Base-by-base conservation (phyloP, 2,888 invertebrate species). In the Noctua fimbriata region DNA sequence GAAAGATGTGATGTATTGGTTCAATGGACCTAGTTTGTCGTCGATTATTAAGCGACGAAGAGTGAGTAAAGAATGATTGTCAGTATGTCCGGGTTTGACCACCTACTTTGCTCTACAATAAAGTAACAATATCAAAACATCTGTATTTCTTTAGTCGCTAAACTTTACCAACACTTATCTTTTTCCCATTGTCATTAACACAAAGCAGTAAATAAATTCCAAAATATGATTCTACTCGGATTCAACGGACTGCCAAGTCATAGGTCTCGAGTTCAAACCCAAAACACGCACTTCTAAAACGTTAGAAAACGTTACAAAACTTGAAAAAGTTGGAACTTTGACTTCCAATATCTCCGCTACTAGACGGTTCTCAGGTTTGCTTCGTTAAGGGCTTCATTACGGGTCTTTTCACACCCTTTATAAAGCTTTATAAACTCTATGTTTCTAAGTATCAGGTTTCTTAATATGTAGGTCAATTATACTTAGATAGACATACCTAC, bases 21-120 rank as follows among this genome's bases (percentile, higher is more conserved):
- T 89, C 75, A 82, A 82, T 82, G 21, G 77, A 66, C 76, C 70
- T 70, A 86, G 70, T 73, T 88, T 76, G 7, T 16, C 32, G 63
- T 58, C 60, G 28, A 66, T 69, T 69, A 69, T 52, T 60, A 47
- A 67, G 32, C 60, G 75, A 81, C 49, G n/a, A 60, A 52, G 67
- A 67, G 66, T 21, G 32, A 73, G 32, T 75, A 66, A 74, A 49
- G 28, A 82, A 60, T 82, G 41, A 81, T 63, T 66, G 49, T 44
- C 3, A 21, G 36, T 24, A 74, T n/a, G 16, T 79, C 75, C 66
- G 82, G 32, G 58, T 74, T 58, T 74, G 32, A 69, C n/a, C 21
- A 70, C 1, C 5, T 36, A 67, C 18, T 41, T 32, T 18, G 24
- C 12, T 47, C 69, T 36, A 47, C 14, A 14, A 36, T 28, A 41